These are phyloP conservation scores for Pammene aurita DNA, from an alignment of 2,888 invertebrate genomes.

Conservation along the genomic window DNA sequence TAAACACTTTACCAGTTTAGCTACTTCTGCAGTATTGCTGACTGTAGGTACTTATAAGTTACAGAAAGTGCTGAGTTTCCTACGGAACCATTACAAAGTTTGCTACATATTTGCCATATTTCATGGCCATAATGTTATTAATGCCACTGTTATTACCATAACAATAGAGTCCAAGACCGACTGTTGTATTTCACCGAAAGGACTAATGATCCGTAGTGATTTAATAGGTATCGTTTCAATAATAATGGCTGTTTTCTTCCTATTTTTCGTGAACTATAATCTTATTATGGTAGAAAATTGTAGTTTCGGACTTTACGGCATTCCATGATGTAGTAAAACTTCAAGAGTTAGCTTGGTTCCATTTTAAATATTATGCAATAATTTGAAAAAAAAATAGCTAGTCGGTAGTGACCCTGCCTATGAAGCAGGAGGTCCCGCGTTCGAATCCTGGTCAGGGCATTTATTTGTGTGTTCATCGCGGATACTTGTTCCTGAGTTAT, in stretches of 20 bases:
- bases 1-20: no score
- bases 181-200: slow-evolving; percentile 33
- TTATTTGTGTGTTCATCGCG: no score
- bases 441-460: no score
- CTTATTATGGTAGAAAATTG: slow-evolving; percentile 21
- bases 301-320: background rate
- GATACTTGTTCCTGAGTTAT: no score
- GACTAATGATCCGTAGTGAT: slow-evolving; percentile 39
- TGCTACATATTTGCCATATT: slow-evolving; percentile 24
- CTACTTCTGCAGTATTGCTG: no score
- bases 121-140: slow-evolving; percentile 31
- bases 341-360: no score
- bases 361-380: no score
- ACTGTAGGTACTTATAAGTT: no score
- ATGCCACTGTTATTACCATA: slow-evolving; percentile 33
- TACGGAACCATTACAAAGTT: slow-evolving; percentile 17
- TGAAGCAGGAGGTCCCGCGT: no score
- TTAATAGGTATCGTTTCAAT: slow-evolving; percentile 34
- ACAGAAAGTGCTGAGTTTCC: background rate
- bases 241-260: slow-evolving; percentile 35
- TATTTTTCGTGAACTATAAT: slow-evolving; percentile 27
- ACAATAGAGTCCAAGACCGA: slow-evolving; percentile 36
- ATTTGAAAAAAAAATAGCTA: no score
- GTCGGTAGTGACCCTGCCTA: no score
- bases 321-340: no score